phyloP scores from a whole-genome alignment of 2,113 vertebrate species.

The Cryptomyrus ogoouensis region DNA sequence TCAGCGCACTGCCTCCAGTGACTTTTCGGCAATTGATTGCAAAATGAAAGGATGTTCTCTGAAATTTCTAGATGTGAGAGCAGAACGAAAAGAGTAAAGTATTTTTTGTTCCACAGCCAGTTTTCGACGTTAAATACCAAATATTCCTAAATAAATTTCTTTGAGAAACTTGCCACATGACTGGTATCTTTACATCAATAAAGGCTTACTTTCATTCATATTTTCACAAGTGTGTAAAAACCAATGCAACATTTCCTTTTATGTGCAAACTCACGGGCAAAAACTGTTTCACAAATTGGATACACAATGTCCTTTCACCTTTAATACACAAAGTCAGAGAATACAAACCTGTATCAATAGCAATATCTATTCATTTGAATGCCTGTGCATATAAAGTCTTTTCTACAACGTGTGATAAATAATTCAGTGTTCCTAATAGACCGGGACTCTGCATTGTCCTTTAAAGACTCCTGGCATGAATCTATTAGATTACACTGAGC shows the following conservation, averaged over 20 bases:
- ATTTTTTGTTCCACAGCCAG: not conserved
- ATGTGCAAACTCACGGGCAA: not conserved
- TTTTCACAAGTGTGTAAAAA: not conserved
- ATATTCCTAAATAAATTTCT: not conserved
- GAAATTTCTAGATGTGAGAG: not conserved
- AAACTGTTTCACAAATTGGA: too few relatives aligned
- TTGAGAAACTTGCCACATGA: not conserved
- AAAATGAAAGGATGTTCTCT: not conserved
- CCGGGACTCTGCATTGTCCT: conserved; percentile 21
- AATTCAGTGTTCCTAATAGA: conserved; percentile 22
- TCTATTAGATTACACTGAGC: conserved; percentile 44
- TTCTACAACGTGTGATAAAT: conserved; percentile 20
- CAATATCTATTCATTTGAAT: conserved; percentile 23
- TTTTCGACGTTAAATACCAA: not conserved
- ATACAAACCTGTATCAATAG: not conserved
- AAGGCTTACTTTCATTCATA: not conserved
- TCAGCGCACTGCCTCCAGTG: not conserved
- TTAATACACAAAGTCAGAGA: not conserved
- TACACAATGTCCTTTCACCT: not conserved
- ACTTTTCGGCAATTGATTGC: not conserved
- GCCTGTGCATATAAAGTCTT: conserved; percentile 6
- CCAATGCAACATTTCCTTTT: not conserved
- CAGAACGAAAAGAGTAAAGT: not conserved
- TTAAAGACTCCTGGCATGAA: conserved; percentile 39
- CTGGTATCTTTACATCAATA: not conserved